phyloP scores from a whole-genome alignment of 2,888 invertebrate species.

The Pinctada fucata region DNA sequence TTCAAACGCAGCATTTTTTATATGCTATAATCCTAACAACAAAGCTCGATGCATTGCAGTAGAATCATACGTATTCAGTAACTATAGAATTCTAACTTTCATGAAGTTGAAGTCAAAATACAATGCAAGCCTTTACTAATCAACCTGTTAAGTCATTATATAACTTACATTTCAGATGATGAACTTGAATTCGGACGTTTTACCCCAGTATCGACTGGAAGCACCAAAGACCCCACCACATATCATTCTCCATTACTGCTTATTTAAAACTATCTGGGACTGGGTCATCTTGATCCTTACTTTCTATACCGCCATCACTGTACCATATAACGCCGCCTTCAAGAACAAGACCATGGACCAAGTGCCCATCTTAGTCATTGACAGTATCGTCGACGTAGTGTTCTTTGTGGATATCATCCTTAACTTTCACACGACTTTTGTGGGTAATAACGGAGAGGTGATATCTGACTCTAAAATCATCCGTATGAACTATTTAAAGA shows the following conservation, averaged over 20 bases:
- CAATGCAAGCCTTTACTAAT: too few species aligned
- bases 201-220: slow-evolving; percentile 86
- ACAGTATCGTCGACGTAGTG: slow-evolving; percentile 98
- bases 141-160: not conserved
- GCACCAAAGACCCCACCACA: slow-evolving; percentile 99
- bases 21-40: too few species aligned
- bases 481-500: slow-evolving; percentile 93
- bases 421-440: slow-evolving; percentile 99
- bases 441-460: slow-evolving; percentile 89
- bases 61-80: too few species aligned
- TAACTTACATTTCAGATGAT: slow-evolving; percentile 84
- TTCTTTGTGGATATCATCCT: slow-evolving; percentile 99
- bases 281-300: slow-evolving; percentile 99
- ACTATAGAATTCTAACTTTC: too few species aligned
- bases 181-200: slow-evolving; percentile 98
- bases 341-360: slow-evolving; percentile 92
- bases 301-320: slow-evolving; percentile 99
- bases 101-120: too few species aligned
- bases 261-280: slow-evolving; percentile 98
- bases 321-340: slow-evolving; percentile 99
- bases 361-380: slow-evolving; percentile 77
- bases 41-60: too few species aligned
- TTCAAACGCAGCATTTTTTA: too few species aligned
- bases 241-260: slow-evolving; percentile 99
- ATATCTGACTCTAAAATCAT: slow-evolving; percentile 94